Percentiles rank a stretch among this genome's conserved stretches.
These are phyloP conservation scores for Philhelius pedissequus DNA, from an alignment of 2,888 invertebrate genomes.

Conservation along the genomic window DNA sequence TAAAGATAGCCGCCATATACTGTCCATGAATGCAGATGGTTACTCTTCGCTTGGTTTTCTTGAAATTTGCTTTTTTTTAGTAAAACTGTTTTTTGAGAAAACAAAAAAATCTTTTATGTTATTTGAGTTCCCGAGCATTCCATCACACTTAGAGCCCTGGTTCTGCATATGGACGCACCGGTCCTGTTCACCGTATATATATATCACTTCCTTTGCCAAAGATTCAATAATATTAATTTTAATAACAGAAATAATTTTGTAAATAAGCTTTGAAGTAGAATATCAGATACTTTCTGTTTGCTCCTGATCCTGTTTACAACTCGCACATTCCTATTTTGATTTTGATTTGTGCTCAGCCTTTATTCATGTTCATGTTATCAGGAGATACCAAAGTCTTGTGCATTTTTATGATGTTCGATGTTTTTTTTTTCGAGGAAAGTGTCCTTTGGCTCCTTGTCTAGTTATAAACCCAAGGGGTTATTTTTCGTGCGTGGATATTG, in stretches of 20 bases:
- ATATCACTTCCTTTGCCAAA: not conserved
- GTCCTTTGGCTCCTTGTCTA: not conserved
- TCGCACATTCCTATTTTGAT: too few species aligned
- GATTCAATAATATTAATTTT: not conserved
- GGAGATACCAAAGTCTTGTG: conserved; percentile 8
- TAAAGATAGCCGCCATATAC: too few species aligned
- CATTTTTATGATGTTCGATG: too few species aligned
- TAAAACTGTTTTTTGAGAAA: too few species aligned
- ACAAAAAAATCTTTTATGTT: too few species aligned
- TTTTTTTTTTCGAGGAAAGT: not conserved
- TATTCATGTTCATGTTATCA: conserved; percentile 13
- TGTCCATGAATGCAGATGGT: too few species aligned
- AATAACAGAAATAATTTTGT: not conserved
- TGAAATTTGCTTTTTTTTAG: too few species aligned
- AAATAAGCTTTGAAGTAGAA: conserved; percentile 33
- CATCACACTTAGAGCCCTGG: too few species aligned
- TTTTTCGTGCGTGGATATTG: conserved; percentile 53
- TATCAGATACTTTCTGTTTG: conserved; percentile 38
- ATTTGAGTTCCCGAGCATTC: too few species aligned
- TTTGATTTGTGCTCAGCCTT: not conserved
- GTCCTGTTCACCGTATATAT: too few species aligned
- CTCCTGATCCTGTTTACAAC: not conserved
- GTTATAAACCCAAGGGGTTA: not conserved
- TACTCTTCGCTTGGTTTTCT: too few species aligned
- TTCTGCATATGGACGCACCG: too few species aligned